Evolutionary conservation across 2,888 invertebrate genomes (phyloP), one percentile per base, ranked within the genome.

Genomic region (Pheosia gnoma): DNA sequence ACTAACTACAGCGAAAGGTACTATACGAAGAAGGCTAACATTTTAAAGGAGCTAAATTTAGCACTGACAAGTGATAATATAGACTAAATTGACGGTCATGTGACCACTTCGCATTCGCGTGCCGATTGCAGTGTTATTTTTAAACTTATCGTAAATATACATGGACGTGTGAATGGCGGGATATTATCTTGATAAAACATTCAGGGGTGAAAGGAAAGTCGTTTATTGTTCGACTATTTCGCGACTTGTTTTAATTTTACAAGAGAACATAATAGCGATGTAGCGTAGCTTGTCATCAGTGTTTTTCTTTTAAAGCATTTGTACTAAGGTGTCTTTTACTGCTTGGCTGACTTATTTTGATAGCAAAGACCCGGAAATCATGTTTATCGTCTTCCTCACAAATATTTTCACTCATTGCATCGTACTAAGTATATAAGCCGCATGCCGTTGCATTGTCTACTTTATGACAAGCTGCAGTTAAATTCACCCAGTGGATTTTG

Each of bases 21-120:
- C 62, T 71, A 62, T 63, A 71, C 84, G 87, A 37, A 88, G 84
- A 84, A 86, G 86, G 86, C 89, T 89, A 86, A 85, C 81, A 78
- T 77, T 77, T 84, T 77, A 85, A 87, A 80, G 85, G 88, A 70
- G 83, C 90, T 91, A 92, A 87, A 90, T 88, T 85, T 93, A 93
- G 91, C 82, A 63, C 68, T 61, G 59, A 68, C 77, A 72, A 83
- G 82, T 83, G 84, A 78, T 83, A 86, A 87, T 83, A 83, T 83
- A 81, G 75, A 77, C 72, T 77, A 77, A 85, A 84, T 82, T 80
- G 79, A 73, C 72, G 80, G 85, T 88, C 88, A 87, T 84, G 88
- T 88, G 89, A 89, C 81, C 74, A 71, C 66, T 68, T 66, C 72
- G 68, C 67, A 78, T 69, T 67, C 72, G 68, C 68, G 77, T 78